A percentile compares a stretch with the other conserved stretches of the same genome.
Evolutionary conservation across 1,140 invertebrate species (phyloP).

Genomic region (Anthonomus grandis): DNA sequence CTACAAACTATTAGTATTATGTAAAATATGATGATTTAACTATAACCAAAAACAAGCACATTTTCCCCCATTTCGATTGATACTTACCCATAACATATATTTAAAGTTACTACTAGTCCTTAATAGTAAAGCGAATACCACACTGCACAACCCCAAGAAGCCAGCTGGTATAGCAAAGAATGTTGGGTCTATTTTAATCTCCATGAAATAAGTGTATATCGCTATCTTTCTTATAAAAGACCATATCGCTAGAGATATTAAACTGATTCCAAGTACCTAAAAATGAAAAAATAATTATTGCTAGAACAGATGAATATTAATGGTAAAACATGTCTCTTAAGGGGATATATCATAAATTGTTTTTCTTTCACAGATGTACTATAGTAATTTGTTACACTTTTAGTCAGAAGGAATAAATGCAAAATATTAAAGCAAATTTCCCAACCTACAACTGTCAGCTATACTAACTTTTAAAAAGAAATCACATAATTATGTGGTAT

Average conservation of each 20-base stretch:
- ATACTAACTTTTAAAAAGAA: no score
- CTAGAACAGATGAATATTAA: no score
- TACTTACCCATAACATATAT: conserved; percentile 7
- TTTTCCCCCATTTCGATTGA: background rate
- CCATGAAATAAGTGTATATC: conserved; percentile 11
- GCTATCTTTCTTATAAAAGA: conserved; percentile 3
- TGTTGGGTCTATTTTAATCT: conserved; percentile 4
- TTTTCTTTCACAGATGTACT: no score
- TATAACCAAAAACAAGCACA: background rate
- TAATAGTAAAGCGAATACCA: background rate
- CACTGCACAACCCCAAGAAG: background rate
- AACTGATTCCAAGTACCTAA: conserved; percentile 4
- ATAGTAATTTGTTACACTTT: no score
- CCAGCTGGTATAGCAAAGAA: conserved; percentile 11
- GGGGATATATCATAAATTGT: no score
- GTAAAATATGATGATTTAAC: background rate
- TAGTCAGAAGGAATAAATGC: no score
- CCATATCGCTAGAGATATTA: background rate
- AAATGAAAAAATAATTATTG: background rate
- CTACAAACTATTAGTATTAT: conserved; percentile 4
- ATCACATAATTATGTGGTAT: no score
- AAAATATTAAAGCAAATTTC: no score
- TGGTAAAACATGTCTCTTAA: no score
- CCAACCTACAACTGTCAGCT: no score
- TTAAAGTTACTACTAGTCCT: background rate